Base-by-base conservation (phyloP, 2,113 vertebrate genomes). In the Arothron firmamentum region DNA sequence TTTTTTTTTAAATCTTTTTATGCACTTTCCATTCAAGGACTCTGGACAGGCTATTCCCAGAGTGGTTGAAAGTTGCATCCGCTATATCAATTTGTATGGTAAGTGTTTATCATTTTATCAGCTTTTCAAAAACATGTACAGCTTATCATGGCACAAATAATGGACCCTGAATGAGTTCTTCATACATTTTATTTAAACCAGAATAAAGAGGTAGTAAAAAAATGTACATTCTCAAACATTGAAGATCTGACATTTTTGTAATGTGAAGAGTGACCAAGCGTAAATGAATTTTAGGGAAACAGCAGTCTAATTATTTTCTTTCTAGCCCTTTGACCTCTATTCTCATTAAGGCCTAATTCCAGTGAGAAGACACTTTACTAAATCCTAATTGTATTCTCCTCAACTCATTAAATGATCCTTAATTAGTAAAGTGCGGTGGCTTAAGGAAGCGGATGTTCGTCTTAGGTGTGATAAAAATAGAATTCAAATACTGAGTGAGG, bases 11-110 rank as follows among this genome's bases (percentile, higher is more conserved):
- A 6, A 3, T 69, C n/a, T 62, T 59, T 75, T 66, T 52, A 34
- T 69, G 65, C 25, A 31, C n/a, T 59, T 63, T 60, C 5, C 56
- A 52, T 67, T 58, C 28, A 38, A 99, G 97, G 97, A 99, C 83
- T 96, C 95, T 15, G 96, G 95, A 66, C 95, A 99, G 86, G 90
- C 92, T 38, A 98, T 99, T 72, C 97, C 97, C 28, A 92, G 96
- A 45, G 93, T 99, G 42, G 97, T 99, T 63, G 97, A 99, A 83
- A 99, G 97, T 85, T 99, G 95, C 48, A 95, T 99, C 82, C 94
- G 95, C 69, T 99, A 94, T 90, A 99, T 99, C 83, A 99, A 99
- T 79, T 89, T 99, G 50, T 99, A 98, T 6, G 97, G 97, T 99
- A 90, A 94, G 92, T 79, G 12, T 38, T 38, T 38, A 4, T 38